Base-by-base conservation (phyloP, 1,140 invertebrate genomes). In the Atta texana region DNA sequence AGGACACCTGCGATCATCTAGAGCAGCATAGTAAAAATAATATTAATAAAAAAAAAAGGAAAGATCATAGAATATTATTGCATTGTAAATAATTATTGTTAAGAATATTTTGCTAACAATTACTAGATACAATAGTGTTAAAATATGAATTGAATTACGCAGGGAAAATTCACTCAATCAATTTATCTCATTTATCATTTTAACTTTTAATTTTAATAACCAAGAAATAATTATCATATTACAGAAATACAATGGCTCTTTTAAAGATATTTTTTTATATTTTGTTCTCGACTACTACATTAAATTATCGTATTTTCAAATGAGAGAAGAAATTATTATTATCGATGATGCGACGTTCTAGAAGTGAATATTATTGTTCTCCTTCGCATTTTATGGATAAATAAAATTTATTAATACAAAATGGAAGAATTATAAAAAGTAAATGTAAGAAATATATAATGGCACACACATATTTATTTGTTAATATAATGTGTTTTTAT, bases 161-260 rank as follows among this genome's bases (percentile, higher is more conserved):
- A 21, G n/a, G 28, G 2, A 75, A 57, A 75, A 57, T 57, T 57
- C 12, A 12, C 55, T 31, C 12, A 8, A 8, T 1, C 14, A 12
- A 53, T 57, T 34, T 59, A 24, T n/a, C 10, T 24, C 8, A 24
- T 10, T 59, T 76, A 3, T 59, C 16, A 6, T 28, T 61, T 59
- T 7, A 16, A 59, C 59, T 64, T 61, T 28, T 3, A 16, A 59
- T 76, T 64, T 61, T 28, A n/a, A 76, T 76, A 76, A 59, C 3
- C 3, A 31, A 12, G 18, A 75, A 16, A 57, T 75, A 57, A 57
- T 57, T 75, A 34, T 39, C 3, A 31, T 31, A 24, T 75, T 8
- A 34, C 3, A 21, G 44, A 21, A 44, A 61, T 44, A 16, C 6
- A 44, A 39, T 39, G 18, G 39, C 7, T 21, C 34, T 16, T 18